Conservation (phyloP, 1,140 invertebrate genomes). For the Nephotettix cincticeps region DNA sequence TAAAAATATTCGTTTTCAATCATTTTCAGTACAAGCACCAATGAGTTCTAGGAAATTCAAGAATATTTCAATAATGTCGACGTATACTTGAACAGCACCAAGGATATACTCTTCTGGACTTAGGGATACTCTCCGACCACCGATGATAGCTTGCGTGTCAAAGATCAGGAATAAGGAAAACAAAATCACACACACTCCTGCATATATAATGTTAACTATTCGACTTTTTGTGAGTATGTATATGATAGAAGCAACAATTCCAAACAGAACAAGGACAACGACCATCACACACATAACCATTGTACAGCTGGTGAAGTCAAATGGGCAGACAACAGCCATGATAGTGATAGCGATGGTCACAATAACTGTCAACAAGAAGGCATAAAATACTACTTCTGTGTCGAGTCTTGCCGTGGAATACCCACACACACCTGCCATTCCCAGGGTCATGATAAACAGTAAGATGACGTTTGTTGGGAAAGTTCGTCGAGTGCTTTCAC, state of each 20-base stretch:
- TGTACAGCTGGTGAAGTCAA: slow-evolving; percentile 9
- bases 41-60: slow-evolving; percentile 53
- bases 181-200: slow-evolving; percentile 6
- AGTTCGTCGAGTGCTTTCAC: slow-evolving; percentile 15
- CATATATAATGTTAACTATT: background rate
- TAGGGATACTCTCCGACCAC: slow-evolving; percentile 60
- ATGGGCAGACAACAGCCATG: background rate
- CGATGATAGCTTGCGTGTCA: slow-evolving; percentile 68
- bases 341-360: background rate
- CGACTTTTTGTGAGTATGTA: background rate
- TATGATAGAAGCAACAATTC: background rate
- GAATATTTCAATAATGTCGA: slow-evolving; percentile 66
- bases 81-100: slow-evolving; percentile 61
- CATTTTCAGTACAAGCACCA: slow-evolving; percentile 29
- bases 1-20: too few relatives aligned
- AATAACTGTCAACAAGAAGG: background rate
- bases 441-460: slow-evolving; percentile 12
- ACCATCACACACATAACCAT: slow-evolving; percentile 13
- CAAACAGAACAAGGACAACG: background rate
- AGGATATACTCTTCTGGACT: slow-evolving; percentile 64
- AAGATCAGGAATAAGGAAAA: slow-evolving; percentile 60
- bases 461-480: slow-evolving; percentile 24
- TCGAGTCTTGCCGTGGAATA: background rate
- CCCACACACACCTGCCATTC: background rate
- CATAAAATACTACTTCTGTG: slow-evolving; percentile 8